phyloP scores from a whole-genome alignment of 2,113 vertebrate genomes.

The Serilophus lunatus region DNA sequence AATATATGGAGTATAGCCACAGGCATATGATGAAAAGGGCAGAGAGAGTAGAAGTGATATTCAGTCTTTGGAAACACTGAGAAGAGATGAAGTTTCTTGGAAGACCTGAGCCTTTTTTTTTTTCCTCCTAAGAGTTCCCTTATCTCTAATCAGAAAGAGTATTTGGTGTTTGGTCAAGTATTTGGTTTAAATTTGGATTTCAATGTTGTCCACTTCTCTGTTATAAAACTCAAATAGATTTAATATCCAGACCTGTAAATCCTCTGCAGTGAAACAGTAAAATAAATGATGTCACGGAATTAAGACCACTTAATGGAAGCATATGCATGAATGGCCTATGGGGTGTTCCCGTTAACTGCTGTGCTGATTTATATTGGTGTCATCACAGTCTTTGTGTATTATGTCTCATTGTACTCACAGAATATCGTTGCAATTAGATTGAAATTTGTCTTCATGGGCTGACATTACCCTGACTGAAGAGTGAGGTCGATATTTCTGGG shows the following conservation, averaged over 20 bases:
- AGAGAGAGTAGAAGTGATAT: not conserved
- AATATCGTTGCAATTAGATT: not conserved
- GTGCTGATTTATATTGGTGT: slow-evolving; percentile 5
- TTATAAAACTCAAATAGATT: not conserved
- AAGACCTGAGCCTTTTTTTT: not conserved
- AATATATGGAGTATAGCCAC: not conserved
- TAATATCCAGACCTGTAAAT: not conserved
- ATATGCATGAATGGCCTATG: not conserved
- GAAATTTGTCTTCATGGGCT: not conserved
- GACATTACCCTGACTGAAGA: not conserved
- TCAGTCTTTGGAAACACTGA: not conserved
- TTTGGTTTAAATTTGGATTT: not conserved
- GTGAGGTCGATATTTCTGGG: not conserved
- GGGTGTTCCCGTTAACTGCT: slow-evolving; percentile 5
- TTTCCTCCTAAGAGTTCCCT: not conserved
- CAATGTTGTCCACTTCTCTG: not conserved
- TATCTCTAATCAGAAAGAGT: not conserved
- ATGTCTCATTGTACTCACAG: not conserved
- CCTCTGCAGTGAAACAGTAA: not conserved
- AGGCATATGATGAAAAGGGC: not conserved
- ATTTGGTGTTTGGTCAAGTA: not conserved
- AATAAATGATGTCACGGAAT: not conserved
- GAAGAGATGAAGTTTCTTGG: not conserved
- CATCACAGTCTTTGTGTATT: not conserved
- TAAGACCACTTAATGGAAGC: not conserved